These are phyloP conservation scores for Paralvinella palmiformis DNA, from an alignment of 1,140 invertebrate species.

Conservation along the genomic window DNA sequence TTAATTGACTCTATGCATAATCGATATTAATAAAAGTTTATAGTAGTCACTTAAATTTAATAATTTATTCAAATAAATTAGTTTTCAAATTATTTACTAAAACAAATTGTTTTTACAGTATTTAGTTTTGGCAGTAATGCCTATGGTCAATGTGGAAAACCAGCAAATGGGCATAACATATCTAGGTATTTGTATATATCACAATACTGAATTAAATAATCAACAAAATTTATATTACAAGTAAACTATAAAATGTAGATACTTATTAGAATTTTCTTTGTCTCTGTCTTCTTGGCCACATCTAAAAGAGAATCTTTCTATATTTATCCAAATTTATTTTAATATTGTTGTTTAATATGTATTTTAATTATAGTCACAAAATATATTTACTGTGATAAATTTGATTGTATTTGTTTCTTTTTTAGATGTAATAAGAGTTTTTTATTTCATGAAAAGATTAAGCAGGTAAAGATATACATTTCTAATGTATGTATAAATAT, in stretches of 20 bases:
- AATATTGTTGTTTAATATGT: slow-evolving; percentile 4
- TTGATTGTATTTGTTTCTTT: no score
- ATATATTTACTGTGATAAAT: no score
- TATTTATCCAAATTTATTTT: slow-evolving; percentile 4
- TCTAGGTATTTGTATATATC: slow-evolving; percentile 56
- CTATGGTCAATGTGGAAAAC: slow-evolving; percentile 88
- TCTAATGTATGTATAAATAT: neutral
- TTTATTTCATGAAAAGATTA: no score
- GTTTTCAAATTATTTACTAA: neutral
- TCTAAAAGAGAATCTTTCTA: neutral
- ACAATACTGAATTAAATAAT: no score
- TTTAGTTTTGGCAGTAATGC: slow-evolving; percentile 86
- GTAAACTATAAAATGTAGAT: no score
- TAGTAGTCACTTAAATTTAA: neutral
- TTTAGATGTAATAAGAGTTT: no score
- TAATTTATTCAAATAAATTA: neutral
- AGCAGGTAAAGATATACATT: neutral
- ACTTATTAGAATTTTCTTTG: no score
- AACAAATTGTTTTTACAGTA: slow-evolving; percentile 44
- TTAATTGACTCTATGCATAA: no score
- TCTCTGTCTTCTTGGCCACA: neutral
- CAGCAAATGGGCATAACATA: slow-evolving; percentile 71
- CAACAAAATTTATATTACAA: no score
- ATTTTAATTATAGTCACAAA: no score
- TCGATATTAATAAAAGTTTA: neutral